phyloP scores from a whole-genome alignment of 2,797 vertebrate genomes.

The Salarias fasciatus region DNA sequence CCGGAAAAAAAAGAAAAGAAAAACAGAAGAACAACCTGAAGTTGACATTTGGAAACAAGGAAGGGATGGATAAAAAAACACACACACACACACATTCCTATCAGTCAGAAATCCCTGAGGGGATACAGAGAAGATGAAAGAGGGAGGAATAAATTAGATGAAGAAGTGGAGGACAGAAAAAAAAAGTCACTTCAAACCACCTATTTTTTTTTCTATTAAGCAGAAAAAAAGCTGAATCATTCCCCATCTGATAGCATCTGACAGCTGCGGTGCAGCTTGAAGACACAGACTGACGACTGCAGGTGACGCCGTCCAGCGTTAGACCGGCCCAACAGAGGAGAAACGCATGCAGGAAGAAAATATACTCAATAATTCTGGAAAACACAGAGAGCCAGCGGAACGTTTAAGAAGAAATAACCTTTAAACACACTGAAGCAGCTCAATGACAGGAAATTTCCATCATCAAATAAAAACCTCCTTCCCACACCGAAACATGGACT shows the following conservation, averaged over 20 bases:
- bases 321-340: neutral
- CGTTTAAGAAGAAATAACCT: conserved; percentile 25
- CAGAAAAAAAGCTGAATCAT: neutral
- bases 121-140: conserved; percentile 10
- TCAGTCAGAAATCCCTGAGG: conserved; percentile 22
- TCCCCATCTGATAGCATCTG: neutral
- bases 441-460: conserved; percentile 26
- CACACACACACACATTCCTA: conserved; percentile 15
- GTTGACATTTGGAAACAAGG: conserved; percentile 41
- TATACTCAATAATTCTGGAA: conserved; percentile 22
- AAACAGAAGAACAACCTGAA: conserved; percentile 24
- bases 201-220: conserved; percentile 20
- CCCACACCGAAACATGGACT: conserved; percentile 12
- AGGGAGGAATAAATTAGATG: conserved; percentile 6
- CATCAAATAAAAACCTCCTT: conserved; percentile 22
- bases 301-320: conserved; percentile 15
- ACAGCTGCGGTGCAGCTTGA: conserved; percentile 14
- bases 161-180: conserved; percentile 6
- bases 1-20: neutral
- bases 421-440: conserved; percentile 8
- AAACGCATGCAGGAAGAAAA: conserved; percentile 1
- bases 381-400: neutral
- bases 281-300: neutral
- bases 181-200: conserved; percentile 12
- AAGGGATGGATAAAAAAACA: conserved; percentile 13